Conservation (phyloP, 2,888 invertebrate species). For the Cyrtodaria siliqua region DNA sequence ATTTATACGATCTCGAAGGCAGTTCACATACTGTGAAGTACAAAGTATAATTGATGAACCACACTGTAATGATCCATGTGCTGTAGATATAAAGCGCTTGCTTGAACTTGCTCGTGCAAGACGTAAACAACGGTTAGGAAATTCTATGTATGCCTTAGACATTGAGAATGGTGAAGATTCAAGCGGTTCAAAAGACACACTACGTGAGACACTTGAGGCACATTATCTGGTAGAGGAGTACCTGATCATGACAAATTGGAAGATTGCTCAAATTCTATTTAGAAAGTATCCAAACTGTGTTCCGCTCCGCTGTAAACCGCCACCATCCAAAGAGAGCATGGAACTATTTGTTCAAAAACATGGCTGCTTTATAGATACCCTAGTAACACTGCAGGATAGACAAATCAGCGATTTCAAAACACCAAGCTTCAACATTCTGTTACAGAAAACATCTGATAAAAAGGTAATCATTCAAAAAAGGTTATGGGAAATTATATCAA, state of each 20-base stretch:
- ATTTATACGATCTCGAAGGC: constrained; percentile 23
- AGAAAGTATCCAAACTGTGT: constrained; percentile 41
- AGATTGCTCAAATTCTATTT: constrained; percentile 48
- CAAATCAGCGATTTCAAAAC: background rate
- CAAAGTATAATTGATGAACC: constrained; percentile 29
- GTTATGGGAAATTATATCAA: constrained; percentile 26
- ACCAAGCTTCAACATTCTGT: constrained; percentile 16
- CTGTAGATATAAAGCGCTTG: constrained; percentile 25
- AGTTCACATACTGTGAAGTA: constrained; percentile 49
- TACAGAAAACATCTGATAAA: constrained; percentile 4
- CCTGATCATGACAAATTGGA: constrained; percentile 63
- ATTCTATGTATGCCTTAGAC: constrained; percentile 41
- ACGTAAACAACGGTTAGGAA: constrained; percentile 38
- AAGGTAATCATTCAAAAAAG: constrained; percentile 13
- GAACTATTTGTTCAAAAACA: constrained; percentile 46
- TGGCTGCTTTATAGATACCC: constrained; percentile 37
- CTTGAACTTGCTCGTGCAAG: constrained; percentile 38
- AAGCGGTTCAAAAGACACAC: constrained; percentile 14
- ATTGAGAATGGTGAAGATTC: constrained; percentile 18
- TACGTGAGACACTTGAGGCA: constrained; percentile 48
- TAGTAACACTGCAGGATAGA: constrained; percentile 55
- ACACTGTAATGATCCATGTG: background rate
- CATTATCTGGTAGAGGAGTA: constrained; percentile 69
- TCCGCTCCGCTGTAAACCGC: constrained; percentile 61
- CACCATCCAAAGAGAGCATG: constrained; percentile 54